Evolutionary conservation across 2,888 invertebrate species (phyloP).

Genomic region (Malthinus flaveolus): DNA sequence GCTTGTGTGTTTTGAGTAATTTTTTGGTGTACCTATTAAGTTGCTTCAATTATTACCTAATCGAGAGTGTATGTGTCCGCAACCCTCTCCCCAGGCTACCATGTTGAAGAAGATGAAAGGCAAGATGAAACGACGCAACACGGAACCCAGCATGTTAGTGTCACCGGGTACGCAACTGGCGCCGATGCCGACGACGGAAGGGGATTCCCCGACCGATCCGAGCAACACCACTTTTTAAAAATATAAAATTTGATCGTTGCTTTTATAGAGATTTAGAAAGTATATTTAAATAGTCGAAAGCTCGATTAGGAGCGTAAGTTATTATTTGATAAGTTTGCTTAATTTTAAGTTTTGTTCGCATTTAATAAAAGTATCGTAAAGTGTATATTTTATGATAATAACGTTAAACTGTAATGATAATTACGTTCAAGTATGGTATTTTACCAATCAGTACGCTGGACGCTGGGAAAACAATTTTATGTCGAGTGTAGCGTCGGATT

Average conservation of each 20-base stretch:
- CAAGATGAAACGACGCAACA: constrained; percentile 96
- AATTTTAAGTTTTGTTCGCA: constrained; percentile 40
- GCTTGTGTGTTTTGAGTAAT: constrained; percentile 17
- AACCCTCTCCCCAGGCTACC: constrained; percentile 82
- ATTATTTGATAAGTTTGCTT: constrained; percentile 6
- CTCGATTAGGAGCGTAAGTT: constrained; percentile 21
- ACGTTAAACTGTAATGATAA: constrained; percentile 59
- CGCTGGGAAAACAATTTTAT: constrained; percentile 25
- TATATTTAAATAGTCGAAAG: constrained; percentile 17
- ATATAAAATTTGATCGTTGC: constrained; percentile 19
- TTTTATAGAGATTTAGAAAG: constrained; percentile 10
- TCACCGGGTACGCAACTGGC: constrained; percentile 57
- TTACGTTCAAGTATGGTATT: constrained; percentile 64
- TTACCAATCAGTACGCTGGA: constrained; percentile 53
- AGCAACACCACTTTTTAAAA: constrained; percentile 53
- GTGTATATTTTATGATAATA: constrained; percentile 42
- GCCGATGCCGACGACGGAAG: constrained; percentile 55
- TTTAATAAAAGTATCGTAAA: constrained; percentile 45
- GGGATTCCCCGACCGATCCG: constrained; percentile 55
- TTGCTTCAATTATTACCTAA: constrained; percentile 22
- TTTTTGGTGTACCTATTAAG: constrained; percentile 18
- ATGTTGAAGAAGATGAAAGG: constrained; percentile 98
- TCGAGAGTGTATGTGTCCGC: constrained; percentile 29
- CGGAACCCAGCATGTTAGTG: constrained; percentile 77
- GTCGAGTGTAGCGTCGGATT: constrained; percentile 17